Conservation (phyloP, 1,140 invertebrate species). For the Aricia agestis region DNA sequence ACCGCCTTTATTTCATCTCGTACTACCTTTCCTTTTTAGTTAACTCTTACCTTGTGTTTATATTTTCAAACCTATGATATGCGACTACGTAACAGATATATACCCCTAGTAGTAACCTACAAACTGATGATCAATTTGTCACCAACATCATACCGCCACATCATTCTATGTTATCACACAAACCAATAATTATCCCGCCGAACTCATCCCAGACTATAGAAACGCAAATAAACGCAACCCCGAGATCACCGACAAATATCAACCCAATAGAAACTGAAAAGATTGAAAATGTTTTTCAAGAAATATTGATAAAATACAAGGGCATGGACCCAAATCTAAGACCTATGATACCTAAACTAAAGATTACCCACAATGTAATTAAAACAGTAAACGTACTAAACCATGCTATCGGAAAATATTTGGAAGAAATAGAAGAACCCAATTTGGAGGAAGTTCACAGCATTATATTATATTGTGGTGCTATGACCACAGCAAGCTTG, state of each 20-base stretch:
- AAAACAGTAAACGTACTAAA: constrained; percentile 19
- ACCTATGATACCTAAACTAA: constrained; percentile 18
- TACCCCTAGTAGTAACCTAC: no score
- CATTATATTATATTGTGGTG: constrained; percentile 15
- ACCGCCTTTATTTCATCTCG: no score
- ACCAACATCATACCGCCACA: no score
- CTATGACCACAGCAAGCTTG: not conserved
- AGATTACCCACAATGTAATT: constrained; percentile 21
- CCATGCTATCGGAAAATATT: not conserved
- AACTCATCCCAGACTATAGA: not conserved
- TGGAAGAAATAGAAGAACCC: not conserved
- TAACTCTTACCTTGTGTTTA: no score
- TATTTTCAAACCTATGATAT: no score
- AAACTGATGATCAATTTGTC: no score
- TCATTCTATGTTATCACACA: no score
- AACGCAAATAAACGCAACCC: no score
- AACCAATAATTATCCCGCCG: no score
- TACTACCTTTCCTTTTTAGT: no score
- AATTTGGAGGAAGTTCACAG: constrained; percentile 17
- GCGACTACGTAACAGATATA: no score
- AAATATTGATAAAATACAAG: constrained; percentile 7
- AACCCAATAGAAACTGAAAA: not conserved
- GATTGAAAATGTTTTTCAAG: not conserved
- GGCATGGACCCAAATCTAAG: constrained; percentile 18
- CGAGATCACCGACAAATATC: no score